These are phyloP conservation scores for Petrocephalus sullivani DNA, from an alignment of 2,797 vertebrate species.

Conservation along the genomic window DNA sequence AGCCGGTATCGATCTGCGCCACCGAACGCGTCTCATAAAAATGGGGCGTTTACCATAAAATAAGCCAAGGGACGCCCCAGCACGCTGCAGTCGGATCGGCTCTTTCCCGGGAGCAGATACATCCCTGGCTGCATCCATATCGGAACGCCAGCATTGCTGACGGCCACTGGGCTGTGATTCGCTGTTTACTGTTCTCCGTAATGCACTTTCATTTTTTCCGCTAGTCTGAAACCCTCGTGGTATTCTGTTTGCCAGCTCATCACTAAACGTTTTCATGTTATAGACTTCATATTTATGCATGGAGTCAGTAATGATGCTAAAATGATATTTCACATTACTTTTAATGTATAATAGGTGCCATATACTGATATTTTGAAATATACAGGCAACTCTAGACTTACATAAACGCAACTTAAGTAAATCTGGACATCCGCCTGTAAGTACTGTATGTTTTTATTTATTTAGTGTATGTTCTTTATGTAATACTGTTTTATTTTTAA, in stretches of 20 bases:
- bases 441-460: background rate
- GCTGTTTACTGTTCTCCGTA: background rate
- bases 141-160: background rate
- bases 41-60: slow-evolving; percentile 29
- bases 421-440: background rate
- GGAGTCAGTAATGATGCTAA: background rate
- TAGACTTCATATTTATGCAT: background rate
- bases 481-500: background rate
- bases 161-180: background rate
- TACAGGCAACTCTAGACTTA: background rate
- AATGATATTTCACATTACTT: background rate
- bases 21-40: slow-evolving; percentile 25
- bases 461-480: background rate
- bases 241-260: background rate
- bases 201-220: background rate
- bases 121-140: slow-evolving; percentile 3
- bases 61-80: background rate
- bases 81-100: slow-evolving; percentile 26
- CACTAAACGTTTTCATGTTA: background rate
- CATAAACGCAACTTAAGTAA: background rate
- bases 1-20: slow-evolving; percentile 34
- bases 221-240: background rate
- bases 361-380: background rate
- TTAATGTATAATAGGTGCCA: background rate
- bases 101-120: background rate